Percentiles rank a stretch among this genome's conserved stretches.
Evolutionary conservation across 2,113 vertebrate species (phyloP).

Genomic region (Austrofundulus limnaeus): DNA sequence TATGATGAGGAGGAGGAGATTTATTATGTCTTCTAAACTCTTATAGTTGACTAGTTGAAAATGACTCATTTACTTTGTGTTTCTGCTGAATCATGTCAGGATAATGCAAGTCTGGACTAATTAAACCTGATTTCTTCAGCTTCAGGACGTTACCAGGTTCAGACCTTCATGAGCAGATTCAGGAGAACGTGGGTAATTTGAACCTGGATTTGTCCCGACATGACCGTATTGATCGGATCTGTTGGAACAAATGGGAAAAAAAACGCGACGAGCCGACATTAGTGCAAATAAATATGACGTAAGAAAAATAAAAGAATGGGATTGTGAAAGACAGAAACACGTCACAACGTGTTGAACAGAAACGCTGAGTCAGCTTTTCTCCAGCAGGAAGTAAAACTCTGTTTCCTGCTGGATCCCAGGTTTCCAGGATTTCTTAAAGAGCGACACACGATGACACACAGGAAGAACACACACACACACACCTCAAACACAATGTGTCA

Average conservation of each 20-base stretch:
- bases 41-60: no score
- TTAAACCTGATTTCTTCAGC: not conserved
- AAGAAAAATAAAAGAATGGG: not conserved
- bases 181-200: no score
- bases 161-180: no score
- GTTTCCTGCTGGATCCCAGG: not conserved
- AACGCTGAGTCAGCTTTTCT: not conserved
- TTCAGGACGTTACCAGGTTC: no score
- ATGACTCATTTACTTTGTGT: no score
- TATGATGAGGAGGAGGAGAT: no score
- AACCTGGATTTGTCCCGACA: no score
- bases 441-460: not conserved
- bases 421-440: constrained; percentile 7
- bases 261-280: no score
- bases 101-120: not conserved
- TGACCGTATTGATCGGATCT: not conserved
- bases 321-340: not conserved
- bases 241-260: no score
- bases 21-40: no score
- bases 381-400: not conserved
- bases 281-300: no score
- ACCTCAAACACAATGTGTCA: no score
- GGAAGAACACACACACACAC: not conserved
- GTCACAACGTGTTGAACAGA: not conserved
- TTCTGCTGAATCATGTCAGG: not conserved